These are phyloP conservation scores for Chaunax sp. DNA, from an alignment of 2,797 vertebrate genomes.

Conservation along the genomic window DNA sequence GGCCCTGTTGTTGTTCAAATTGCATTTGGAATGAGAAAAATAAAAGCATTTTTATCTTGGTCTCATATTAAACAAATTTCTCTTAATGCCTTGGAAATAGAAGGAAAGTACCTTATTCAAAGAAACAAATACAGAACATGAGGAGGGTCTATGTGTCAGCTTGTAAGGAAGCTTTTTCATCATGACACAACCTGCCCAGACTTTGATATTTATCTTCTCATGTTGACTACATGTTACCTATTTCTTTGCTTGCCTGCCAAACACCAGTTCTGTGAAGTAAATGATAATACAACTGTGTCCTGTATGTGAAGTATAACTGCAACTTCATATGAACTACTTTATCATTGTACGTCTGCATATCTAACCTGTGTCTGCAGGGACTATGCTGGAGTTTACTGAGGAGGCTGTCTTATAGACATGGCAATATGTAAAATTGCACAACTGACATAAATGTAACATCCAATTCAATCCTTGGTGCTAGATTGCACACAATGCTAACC, in stretches of 20 bases:
- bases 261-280: not conserved
- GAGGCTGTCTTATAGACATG: too few relatives aligned
- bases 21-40: slow-evolving; percentile 26
- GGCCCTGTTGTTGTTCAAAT: slow-evolving; percentile 29
- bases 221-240: too few relatives aligned
- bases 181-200: not conserved
- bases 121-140: not conserved
- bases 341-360: not conserved
- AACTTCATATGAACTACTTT: too few relatives aligned
- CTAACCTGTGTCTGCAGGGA: not conserved
- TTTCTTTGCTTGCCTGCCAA: not conserved
- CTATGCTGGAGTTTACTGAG: too few relatives aligned
- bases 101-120: not conserved
- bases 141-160: not conserved
- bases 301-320: not conserved
- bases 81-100: not conserved
- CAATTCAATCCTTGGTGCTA: too few relatives aligned
- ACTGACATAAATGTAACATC: too few relatives aligned
- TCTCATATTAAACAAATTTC: not conserved
- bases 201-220: not conserved
- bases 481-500: too few relatives aligned
- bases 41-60: not conserved
- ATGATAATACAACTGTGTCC: not conserved
- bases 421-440: too few relatives aligned
- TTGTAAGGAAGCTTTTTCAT: not conserved